Percentiles rank a stretch among this genome's conserved stretches.
These are phyloP conservation scores for Chironomus riparius DNA, from an alignment of 2,888 invertebrate species.

Conservation along the genomic window DNA sequence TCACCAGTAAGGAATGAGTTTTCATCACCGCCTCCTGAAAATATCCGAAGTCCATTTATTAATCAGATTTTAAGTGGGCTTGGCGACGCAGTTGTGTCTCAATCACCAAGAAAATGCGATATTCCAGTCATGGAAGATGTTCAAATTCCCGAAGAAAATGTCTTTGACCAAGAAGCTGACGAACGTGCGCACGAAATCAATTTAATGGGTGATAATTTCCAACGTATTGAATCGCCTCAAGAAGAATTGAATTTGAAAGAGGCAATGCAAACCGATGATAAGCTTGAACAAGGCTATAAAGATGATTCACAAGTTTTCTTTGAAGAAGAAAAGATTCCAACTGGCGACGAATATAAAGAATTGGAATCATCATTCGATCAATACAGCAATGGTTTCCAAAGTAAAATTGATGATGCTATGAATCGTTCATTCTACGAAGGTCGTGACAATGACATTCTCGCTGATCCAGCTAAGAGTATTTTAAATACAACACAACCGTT, in stretches of 20 bases:
- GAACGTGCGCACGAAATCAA: constrained; percentile 38
- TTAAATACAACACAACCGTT: constrained; percentile 7
- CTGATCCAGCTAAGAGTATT: background rate
- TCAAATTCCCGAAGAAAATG: constrained; percentile 31
- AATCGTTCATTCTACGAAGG: constrained; percentile 24
- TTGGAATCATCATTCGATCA: constrained; percentile 49
- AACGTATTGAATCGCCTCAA: constrained; percentile 18
- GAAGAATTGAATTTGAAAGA: constrained; percentile 32
- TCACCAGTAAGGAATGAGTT: constrained; percentile 41
- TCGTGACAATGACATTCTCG: constrained; percentile 7
- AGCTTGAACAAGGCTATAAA: constrained; percentile 31
- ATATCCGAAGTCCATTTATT: constrained; percentile 28
- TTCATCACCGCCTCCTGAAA: constrained; percentile 21
- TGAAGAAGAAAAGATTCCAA: constrained; percentile 44
- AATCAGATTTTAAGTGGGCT: background rate
- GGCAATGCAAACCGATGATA: constrained; percentile 33
- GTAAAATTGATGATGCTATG: constrained; percentile 31
- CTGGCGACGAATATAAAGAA: constrained; percentile 42
- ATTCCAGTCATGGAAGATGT: constrained; percentile 36
- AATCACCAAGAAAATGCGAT: constrained; percentile 62
- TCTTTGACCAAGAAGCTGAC: constrained; percentile 39
- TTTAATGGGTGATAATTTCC: constrained; percentile 1
- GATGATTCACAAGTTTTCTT: constrained; percentile 22
- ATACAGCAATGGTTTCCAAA: constrained; percentile 48
- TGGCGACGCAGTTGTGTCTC: constrained; percentile 47